Evolutionary conservation across 2,888 invertebrate species (phyloP), one percentile per base, ranked within the genome.

Genomic region (Dasypolia templi): DNA sequence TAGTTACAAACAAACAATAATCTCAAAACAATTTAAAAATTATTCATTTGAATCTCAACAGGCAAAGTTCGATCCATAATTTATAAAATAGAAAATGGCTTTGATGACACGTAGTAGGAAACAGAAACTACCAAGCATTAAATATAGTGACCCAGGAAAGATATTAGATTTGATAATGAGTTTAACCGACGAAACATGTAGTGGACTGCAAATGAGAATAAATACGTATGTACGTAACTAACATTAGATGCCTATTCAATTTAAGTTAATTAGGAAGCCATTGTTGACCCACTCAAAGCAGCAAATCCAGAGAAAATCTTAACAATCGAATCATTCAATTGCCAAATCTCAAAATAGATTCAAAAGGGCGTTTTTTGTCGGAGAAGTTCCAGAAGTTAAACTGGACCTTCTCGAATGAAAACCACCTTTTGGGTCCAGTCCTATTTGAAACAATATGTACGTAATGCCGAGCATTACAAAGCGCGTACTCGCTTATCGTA

Each of bases 141-240:
- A 96, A 89, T 90, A 94, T 58, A 97, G 96, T 75, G 97, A 97
- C 88, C 97, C 97, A 9, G 96, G 96, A 14, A 96, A 96, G 91
- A 93, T 97, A 79, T 89, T 97, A 77, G 94, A 96, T 77, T 91
- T 97, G 65, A 93, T 96, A 46, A 96, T 97, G 92, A 95, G 91
- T 81, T 91, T 97, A 11, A 94, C 92, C 53, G 96, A 97, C 73
- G 94, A 94, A 26, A 91, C 88, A 73, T 96, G 96, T 72, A 92
- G 93, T 63, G 92, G 94, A 67, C 90, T 97, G 35, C 97, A 97
- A 91, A 94, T 94, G 32, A 97, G 96, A 94, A 93, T 97, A 64
- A 97, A 97, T 90, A 90, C 89, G 82, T 87, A 88, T 77, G 87
- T 97, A 97, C 86, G 97, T 97, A 93, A 94, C 96, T 19, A 39